Evolutionary conservation across 2,797 vertebrate species (phyloP), one percentile per base, ranked within the genome.

Genomic region (Danio tinwini): DNA sequence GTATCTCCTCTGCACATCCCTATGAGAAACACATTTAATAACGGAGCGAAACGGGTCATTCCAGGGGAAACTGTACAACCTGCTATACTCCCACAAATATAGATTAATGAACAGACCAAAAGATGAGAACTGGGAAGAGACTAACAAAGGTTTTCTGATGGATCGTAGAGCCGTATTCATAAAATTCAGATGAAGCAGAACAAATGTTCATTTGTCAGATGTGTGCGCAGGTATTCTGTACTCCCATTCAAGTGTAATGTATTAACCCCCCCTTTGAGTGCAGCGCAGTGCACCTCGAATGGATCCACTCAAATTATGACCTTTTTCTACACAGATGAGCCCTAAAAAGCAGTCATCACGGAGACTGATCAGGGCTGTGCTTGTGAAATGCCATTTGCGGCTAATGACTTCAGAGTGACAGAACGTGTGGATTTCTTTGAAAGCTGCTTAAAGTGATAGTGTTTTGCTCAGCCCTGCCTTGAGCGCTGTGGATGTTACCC

Each of bases 121-220:
- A 78, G 76, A 84, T 55, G 75, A 29, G 69, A 47, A 70, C 21
- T 49, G 17, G 17, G 71, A 45, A 80, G 61, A 52, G 52, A 29
- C 65, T 77, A 84, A 88, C 86, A 81, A 83, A 82, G 76, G 81
- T 50, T 81, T 56, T 76, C 68, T 65, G 76, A 84, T 84, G 68
- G 69, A 81, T 86, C 47, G 67, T 39, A 69, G 71, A 65, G 75
- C 49, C 42, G 78, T 53, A 84, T 86, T 86, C 77, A 87, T 83
- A 81, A 78, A 81, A 82, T 81, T 76, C 78, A 77, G 74, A 85
- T 85, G 81, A 85, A 81, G 83, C 82, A 83, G 88, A 89, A 86
- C 83, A 83, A 89, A 87, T 84, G 84, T 83, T 80, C 81, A 76
- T 87, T 86, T 85, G 63, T 86, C 72, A 80, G 74, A 63, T 76